Evolutionary conservation across 2,797 vertebrate species (phyloP).

Genomic region (Parotocinclus haroldoi): DNA sequence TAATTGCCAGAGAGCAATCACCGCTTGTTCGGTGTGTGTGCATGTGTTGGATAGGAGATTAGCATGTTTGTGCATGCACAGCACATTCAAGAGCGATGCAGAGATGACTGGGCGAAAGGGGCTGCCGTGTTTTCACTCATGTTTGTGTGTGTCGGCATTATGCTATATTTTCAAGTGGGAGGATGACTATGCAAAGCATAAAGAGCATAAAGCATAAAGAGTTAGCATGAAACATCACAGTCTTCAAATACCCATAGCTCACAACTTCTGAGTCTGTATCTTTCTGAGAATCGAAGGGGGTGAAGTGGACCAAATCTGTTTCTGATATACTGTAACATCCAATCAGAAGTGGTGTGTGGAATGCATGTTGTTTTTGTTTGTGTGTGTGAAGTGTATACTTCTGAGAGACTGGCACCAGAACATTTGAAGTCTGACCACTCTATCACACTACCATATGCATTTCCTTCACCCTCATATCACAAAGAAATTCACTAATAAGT

Average conservation of each 20-base stretch:
- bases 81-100: not conserved
- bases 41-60: constrained; percentile 4
- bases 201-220: constrained; percentile 11
- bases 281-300: too few relatives aligned
- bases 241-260: constrained; percentile 18
- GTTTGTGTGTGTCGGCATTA: constrained; percentile 9
- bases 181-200: constrained; percentile 9
- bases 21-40: not conserved
- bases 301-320: too few relatives aligned
- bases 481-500: too few relatives aligned
- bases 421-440: too few relatives aligned
- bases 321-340: too few relatives aligned
- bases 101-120: constrained; percentile 6
- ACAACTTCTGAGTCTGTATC: too few relatives aligned
- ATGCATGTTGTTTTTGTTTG: too few relatives aligned
- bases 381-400: too few relatives aligned
- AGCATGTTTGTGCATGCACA: constrained; percentile 9
- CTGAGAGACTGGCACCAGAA: too few relatives aligned
- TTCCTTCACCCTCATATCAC: too few relatives aligned
- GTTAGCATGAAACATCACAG: constrained; percentile 12
- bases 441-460: too few relatives aligned
- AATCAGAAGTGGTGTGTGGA: too few relatives aligned
- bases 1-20: not conserved
- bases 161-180: constrained; percentile 10
- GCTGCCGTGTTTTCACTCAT: constrained; percentile 1